Base-by-base conservation (phyloP, 2,888 invertebrate genomes). In the Aphodius sticticus region DNA sequence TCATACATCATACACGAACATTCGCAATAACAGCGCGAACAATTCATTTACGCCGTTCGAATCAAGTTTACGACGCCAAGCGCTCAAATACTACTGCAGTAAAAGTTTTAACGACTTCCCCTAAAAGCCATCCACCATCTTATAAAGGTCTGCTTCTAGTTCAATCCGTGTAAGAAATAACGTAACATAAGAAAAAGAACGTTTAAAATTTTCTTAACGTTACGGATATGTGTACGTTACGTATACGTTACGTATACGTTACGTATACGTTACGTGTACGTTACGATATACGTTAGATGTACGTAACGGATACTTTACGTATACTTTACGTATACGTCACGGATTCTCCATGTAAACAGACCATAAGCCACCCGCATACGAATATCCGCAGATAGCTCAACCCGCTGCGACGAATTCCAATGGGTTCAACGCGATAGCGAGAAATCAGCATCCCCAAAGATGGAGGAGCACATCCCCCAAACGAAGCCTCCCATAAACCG, bases 341-440 rank as follows among this genome's bases (percentile, higher is more conserved):
- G 26, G 26, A 26, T 26, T 26, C 1, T 26, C 26, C 3, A 26
- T 26, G 26, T 26, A 26, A 26, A 26, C 26, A 26, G 26, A 26
- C 26, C 26, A 26, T 26, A 26, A 26, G 26, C 26, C 26, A 26
- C 26, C 3, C 26, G 26, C 26, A 26, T 2, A 26, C 53, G 12
- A 53, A 53, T 2, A 1, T 12, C 53, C 53, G 12, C 69, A 78
- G 93, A 93, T 87, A 91, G 92, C 86, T 92, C 93, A 74, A 92
- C 93, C 12, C 90, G 92, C 81, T 92, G 93, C 86, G 92, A 93
- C 87, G 93, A 93, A 87, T 94, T 94, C 88, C 93, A 92, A 89
- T 94, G 94, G 94, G 91, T 94, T 88, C 91, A 87, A 85, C 89
- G 89, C 82, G 87, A 87, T 69, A 84, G 83, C 77, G 83, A 82